These are phyloP conservation scores for Stegastes partitus DNA, from an alignment of 2,113 vertebrate genomes.

Conservation along the genomic window DNA sequence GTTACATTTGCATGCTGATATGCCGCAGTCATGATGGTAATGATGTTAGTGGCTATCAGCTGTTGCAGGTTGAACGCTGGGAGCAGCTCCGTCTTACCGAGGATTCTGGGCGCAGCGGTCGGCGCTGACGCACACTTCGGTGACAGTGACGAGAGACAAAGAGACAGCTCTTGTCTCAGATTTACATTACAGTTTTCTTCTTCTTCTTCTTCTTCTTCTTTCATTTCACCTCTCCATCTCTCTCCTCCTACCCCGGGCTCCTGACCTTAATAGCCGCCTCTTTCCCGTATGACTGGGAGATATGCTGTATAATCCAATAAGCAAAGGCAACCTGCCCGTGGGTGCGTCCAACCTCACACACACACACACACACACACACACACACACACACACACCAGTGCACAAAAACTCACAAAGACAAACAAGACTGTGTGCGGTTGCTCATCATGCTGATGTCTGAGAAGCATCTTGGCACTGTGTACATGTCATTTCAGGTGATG, in stretches of 20 bases:
- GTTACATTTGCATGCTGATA: conserved; percentile 50
- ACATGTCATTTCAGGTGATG: conserved; percentile 19
- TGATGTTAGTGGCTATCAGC: conserved; percentile 49
- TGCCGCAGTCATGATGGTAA: conserved; percentile 40
- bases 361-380: not conserved
- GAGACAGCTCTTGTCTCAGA: conserved; percentile 47
- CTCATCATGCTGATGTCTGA: conserved; percentile 35
- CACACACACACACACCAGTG: not conserved
- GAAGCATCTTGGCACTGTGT: conserved; percentile 14
- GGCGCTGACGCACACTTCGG: conserved; percentile 1
- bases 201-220: conserved; percentile 6
- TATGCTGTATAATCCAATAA: conserved; percentile 61
- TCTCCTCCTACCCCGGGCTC: not conserved
- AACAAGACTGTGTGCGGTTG: not conserved
- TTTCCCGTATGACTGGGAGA: conserved; percentile 49
- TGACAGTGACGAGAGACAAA: conserved; percentile 55
- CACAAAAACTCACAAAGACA: not conserved
- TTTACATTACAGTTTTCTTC: conserved; percentile 35
- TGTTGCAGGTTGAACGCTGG: conserved; percentile 7
- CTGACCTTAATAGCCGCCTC: conserved; percentile 65
- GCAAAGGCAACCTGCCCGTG: conserved; percentile 26
- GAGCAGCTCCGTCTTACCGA: conserved; percentile 3
- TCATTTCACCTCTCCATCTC: conserved; percentile 40
- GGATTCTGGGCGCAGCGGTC: conserved; percentile 5
- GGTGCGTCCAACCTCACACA: conserved; percentile 4